Evolutionary conservation across 2,797 vertebrate species (phyloP), one percentile per base, ranked within the genome.

Genomic region (Pangasius macronema): DNA sequence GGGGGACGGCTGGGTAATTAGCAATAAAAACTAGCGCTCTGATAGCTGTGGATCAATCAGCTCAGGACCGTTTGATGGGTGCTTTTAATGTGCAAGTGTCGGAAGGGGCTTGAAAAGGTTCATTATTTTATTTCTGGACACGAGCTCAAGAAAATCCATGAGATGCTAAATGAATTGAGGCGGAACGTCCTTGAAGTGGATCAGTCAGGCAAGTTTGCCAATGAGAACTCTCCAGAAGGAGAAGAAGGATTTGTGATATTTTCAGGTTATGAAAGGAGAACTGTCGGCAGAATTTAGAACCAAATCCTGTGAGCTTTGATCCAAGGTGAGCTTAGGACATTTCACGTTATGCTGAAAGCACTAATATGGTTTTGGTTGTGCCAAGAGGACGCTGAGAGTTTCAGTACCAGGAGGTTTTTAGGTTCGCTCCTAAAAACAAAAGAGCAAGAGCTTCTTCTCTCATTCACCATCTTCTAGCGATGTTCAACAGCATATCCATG

Each of bases 31-130:
- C 85, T 85, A 85, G 89, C 67, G 59, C 88, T 88, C 87, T 79
- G 91, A 91, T 90, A 87, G 87, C 86, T 80, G 80, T 84, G 90
- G 91, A 89, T 91, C 90, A 91, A 91, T 91, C 91, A 88, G 88
- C 46, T 33, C 80, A 42, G 83, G 86, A 84, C 79, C 86, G 82
- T 91, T 91, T 88, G 85, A 91, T 87, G 83, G 59, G 46, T 67
- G 82, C 76, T 87, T 88, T 85, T 90, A 90, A 85, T 85, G 82
- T 36, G 79, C 70, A 51, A 11, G 65, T 86, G 70, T 81, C 39
- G 14, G 51, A 16, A 57, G 24, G 27, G n/a, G 63, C 36, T 61
- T 67, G 81, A 83, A 83, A 83, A 22, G 70, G 81, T 76, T 73
- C 42, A 27, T 7, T 46, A 27, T 86, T 73, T 82, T 63, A 73